phyloP scores from a whole-genome alignment of 1,140 invertebrate species.

The Teleopsis dalmanni region DNA sequence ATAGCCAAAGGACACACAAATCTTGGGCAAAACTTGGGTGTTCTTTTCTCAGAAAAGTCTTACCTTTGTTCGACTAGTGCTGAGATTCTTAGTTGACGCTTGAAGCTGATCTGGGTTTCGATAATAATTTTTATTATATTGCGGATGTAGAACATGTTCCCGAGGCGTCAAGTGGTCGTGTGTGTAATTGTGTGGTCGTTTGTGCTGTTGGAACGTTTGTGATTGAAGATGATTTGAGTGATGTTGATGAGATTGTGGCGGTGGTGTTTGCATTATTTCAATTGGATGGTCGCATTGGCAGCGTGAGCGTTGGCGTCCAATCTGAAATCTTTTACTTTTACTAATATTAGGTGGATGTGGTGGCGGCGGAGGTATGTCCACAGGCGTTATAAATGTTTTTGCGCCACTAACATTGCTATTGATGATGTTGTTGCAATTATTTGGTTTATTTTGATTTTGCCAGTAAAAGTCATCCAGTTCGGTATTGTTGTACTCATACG shows the following conservation, averaged over 20 bases:
- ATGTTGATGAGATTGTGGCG: neutral
- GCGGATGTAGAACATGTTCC: neutral
- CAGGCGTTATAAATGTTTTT: constrained; percentile 39
- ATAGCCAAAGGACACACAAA: no score
- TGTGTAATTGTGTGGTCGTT: constrained; percentile 15
- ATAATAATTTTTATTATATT: no score
- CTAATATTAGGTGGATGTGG: constrained; percentile 18
- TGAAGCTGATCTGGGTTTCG: no score
- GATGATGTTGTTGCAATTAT: constrained; percentile 10
- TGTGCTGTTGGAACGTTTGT: neutral
- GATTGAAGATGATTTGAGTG: neutral
- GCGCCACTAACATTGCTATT: constrained; percentile 10
- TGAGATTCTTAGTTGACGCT: no score
- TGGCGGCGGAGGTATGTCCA: constrained; percentile 37
- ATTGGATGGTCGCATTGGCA: constrained; percentile 40
- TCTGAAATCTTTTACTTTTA: neutral
- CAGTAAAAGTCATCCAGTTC: constrained; percentile 5
- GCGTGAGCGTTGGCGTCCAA: constrained; percentile 20
- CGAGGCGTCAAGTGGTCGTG: constrained; percentile 13
- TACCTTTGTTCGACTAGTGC: no score
- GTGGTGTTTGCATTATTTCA: constrained; percentile 7
- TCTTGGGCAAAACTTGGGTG: no score
- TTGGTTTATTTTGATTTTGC: neutral
- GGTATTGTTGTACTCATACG: no score
- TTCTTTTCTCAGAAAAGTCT: no score